Percentiles rank a stretch among this genome's conserved stretches.
These are phyloP conservation scores for Drosophila asahinai DNA, from an alignment of 1,140 invertebrate genomes.

Conservation along the genomic window DNA sequence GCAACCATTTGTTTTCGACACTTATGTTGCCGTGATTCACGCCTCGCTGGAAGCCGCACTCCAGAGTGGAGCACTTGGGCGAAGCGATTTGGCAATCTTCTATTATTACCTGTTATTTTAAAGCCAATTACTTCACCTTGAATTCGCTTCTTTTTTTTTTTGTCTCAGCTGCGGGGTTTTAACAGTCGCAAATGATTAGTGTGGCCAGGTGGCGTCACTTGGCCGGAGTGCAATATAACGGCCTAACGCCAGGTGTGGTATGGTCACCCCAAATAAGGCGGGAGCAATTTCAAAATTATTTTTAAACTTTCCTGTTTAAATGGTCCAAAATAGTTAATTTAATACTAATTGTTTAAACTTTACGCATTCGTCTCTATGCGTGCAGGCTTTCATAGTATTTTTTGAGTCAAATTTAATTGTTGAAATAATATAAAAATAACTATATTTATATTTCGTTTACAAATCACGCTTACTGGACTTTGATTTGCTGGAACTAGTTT, in stretches of 20 bases:
- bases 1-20: slow-evolving; percentile 5
- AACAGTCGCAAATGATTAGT: slow-evolving; percentile 21
- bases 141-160: slow-evolving; percentile 61
- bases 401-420: not conserved
- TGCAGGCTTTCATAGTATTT: no score
- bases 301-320: no score
- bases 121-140: slow-evolving; percentile 80
- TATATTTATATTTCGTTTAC: not conserved
- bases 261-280: not conserved
- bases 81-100: slow-evolving; percentile 28
- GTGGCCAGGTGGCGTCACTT: slow-evolving; percentile 12
- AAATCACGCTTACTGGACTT: slow-evolving; percentile 39
- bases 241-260: not conserved
- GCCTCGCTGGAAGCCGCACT: not conserved
- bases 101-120: slow-evolving; percentile 73
- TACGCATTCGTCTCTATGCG: no score
- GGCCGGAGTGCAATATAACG: no score
- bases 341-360: no score
- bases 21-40: not conserved
- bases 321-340: no score
- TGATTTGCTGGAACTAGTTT: slow-evolving; percentile 60
- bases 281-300: not conserved
- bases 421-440: not conserved
- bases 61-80: slow-evolving; percentile 9
- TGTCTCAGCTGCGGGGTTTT: slow-evolving; percentile 51